Percentiles rank a stretch among this genome's conserved stretches.
phyloP scores from a whole-genome alignment of 2,888 invertebrate genomes.

The Macrophya alboannulata region DNA sequence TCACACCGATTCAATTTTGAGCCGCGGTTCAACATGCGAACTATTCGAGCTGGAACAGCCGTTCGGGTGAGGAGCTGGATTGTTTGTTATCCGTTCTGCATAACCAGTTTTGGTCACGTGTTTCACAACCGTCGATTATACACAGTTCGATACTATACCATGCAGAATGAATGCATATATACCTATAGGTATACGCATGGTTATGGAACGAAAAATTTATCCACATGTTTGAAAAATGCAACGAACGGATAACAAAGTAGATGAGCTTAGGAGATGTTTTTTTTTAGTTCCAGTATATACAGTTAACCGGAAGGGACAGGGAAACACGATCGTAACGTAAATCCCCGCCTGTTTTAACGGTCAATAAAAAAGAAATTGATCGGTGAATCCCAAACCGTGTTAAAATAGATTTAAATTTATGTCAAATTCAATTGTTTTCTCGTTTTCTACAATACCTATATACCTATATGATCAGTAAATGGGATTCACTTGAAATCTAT shows the following conservation, averaged over 20 bases:
- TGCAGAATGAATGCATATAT: constrained; percentile 22
- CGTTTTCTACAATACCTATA: neutral
- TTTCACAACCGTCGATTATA: neutral
- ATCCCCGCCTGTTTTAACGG: neutral
- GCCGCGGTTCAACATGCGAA: neutral
- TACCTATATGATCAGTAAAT: neutral
- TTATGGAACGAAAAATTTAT: neutral
- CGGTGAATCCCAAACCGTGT: neutral
- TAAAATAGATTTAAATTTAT: neutral
- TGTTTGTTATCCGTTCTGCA: constrained; percentile 42
- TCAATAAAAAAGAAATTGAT: constrained; percentile 5
- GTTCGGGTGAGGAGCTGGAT: constrained; percentile 34
- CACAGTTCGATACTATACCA: neutral
- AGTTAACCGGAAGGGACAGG: neutral
- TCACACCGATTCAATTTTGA: neutral
- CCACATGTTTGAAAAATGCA: neutral
- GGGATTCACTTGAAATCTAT: neutral
- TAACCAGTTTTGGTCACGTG: constrained; percentile 52
- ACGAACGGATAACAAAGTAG: neutral
- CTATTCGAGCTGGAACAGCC: constrained; percentile 7
- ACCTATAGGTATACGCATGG: neutral
- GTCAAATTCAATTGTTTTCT: neutral
- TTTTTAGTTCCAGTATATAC: neutral
- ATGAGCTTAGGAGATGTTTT: neutral
- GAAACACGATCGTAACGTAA: neutral